Percentiles rank a stretch among this genome's conserved stretches.
phyloP scores from a whole-genome alignment of 2,888 invertebrate genomes.

The Tenthredo mesomela region DNA sequence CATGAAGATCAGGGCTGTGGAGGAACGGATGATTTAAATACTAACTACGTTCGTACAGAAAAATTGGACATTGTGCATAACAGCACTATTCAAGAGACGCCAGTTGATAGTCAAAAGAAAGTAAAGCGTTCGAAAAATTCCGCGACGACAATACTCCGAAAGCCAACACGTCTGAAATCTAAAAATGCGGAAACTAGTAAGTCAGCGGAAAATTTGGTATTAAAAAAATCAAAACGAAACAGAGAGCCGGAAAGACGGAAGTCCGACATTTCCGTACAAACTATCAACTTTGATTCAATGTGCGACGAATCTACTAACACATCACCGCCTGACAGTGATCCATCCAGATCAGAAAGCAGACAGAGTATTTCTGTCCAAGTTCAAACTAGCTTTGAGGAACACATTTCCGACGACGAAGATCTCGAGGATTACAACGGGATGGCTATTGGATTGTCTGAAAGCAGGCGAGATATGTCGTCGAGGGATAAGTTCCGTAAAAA shows the following conservation, averaged over 20 bases:
- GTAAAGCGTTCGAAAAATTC: constrained; percentile 45
- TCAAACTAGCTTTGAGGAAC: constrained; percentile 72
- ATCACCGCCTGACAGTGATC: constrained; percentile 68
- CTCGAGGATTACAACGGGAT: constrained; percentile 52
- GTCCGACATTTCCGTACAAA: constrained; percentile 73
- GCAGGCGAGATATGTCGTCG: constrained; percentile 61
- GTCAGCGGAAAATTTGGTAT: constrained; percentile 70
- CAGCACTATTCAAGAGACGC: constrained; percentile 51
- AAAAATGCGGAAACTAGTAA: constrained; percentile 70
- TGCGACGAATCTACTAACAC: constrained; percentile 74
- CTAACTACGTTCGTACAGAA: neutral
- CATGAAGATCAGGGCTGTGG: neutral
- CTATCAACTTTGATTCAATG: constrained; percentile 58
- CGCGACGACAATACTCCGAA: constrained; percentile 65
- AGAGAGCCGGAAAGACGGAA: constrained; percentile 71
- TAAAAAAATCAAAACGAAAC: constrained; percentile 66
- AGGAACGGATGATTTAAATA: neutral
- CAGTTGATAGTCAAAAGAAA: constrained; percentile 50
- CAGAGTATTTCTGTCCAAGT: constrained; percentile 71
- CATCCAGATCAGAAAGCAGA: constrained; percentile 59
- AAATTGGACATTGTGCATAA: constrained; percentile 28
- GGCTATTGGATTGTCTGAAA: constrained; percentile 64
- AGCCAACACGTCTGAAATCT: constrained; percentile 68
- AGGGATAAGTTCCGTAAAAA: constrained; percentile 57
- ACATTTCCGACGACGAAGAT: constrained; percentile 56